These are phyloP conservation scores for Pelusios castaneus DNA, from an alignment of 2,113 vertebrate species.

Conservation along the genomic window DNA sequence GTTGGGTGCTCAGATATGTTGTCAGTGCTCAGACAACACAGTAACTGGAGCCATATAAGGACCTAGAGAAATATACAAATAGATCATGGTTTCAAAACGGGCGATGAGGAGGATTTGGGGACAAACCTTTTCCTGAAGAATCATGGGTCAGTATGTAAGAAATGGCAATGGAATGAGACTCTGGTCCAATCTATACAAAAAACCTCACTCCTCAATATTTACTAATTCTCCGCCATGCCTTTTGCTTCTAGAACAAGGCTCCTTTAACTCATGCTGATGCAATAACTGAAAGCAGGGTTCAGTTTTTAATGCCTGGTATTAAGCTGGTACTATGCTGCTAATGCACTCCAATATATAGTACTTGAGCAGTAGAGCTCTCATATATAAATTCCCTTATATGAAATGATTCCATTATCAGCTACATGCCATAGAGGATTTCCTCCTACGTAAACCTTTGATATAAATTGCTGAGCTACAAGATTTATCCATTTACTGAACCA, in stretches of 20 bases:
- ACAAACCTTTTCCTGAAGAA: constrained; percentile 50
- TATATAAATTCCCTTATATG: constrained; percentile 15
- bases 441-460: constrained; percentile 36
- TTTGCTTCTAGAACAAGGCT: constrained; percentile 58
- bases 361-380: constrained; percentile 26
- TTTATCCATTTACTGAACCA: background rate
- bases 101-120: background rate
- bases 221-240: constrained; percentile 36
- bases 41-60: background rate
- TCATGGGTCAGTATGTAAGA: constrained; percentile 41
- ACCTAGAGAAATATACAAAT: constrained; percentile 41
- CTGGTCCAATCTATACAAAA: constrained; percentile 63
- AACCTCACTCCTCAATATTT: constrained; percentile 61
- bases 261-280: constrained; percentile 65
- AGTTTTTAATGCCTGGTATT: constrained; percentile 7
- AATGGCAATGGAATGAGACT: constrained; percentile 63
- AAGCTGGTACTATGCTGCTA: constrained; percentile 9
- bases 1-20: constrained; percentile 52
- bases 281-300: constrained; percentile 43
- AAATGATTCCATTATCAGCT: constrained; percentile 63
- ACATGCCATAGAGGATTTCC: constrained; percentile 64
- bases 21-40: constrained; percentile 57
- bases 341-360: background rate
- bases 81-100: constrained; percentile 41
- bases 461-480: constrained; percentile 52